These are phyloP conservation scores for Pampusana beccarii DNA, from an alignment of 2,113 vertebrate species.

Conservation along the genomic window DNA sequence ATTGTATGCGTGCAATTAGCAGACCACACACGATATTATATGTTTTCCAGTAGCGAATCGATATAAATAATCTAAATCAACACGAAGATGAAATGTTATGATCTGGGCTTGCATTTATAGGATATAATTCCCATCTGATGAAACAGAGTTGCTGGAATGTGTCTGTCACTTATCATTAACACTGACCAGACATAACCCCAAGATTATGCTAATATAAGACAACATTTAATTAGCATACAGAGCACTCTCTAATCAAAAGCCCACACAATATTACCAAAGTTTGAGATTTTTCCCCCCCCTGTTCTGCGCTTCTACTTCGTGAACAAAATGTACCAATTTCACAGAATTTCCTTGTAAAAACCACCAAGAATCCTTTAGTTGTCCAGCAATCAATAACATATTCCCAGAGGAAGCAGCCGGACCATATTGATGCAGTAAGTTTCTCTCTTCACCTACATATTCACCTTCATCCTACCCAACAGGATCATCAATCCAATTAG, in stretches of 20 bases:
- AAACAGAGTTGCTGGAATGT: neutral
- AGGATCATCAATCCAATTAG: neutral
- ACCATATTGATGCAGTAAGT: neutral
- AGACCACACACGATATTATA: neutral
- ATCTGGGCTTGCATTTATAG: neutral
- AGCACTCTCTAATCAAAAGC: neutral
- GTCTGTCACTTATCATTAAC: conserved; percentile 43
- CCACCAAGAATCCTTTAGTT: neutral
- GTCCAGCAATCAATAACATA: rapidly evolving
- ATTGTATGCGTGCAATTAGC: neutral
- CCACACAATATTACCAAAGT: neutral
- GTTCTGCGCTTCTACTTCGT: neutral
- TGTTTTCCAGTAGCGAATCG: neutral
- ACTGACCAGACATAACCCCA: conserved; percentile 33
- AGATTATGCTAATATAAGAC: conserved; percentile 36
- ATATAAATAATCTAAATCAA: conserved; percentile 30
- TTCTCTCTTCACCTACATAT: neutral
- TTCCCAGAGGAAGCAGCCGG: neutral
- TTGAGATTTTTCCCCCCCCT: neutral
- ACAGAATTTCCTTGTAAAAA: neutral
- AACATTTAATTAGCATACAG: conserved; percentile 52
- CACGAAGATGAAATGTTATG: conserved; percentile 26
- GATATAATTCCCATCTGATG: conserved; percentile 22
- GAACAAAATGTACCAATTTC: neutral
- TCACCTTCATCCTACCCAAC: neutral